phyloP scores from a whole-genome alignment of 1,140 invertebrate genomes.

The Caenorhabditis inopinata region DNA sequence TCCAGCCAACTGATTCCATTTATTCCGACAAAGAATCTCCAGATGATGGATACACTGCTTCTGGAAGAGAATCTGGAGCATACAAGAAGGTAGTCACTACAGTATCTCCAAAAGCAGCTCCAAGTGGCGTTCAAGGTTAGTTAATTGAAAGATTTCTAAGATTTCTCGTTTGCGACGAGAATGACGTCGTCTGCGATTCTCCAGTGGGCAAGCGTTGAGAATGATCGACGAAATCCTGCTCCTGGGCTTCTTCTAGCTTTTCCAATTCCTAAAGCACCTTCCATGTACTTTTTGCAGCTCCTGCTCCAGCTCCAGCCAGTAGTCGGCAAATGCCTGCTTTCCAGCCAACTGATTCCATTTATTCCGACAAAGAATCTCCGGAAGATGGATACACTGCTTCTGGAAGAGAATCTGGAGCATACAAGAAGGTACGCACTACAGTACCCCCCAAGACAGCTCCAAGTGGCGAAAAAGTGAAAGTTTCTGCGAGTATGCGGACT shows the following conservation, averaged over 20 bases:
- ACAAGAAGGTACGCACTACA: not conserved
- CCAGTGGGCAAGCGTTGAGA: too few species aligned
- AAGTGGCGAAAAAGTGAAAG: not conserved
- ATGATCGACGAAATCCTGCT: too few species aligned
- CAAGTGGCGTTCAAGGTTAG: too few species aligned
- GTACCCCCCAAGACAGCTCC: not conserved
- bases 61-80: not conserved
- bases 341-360: not conserved
- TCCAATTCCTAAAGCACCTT: not conserved
- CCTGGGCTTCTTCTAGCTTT: too few species aligned
- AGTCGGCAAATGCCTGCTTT: constrained; percentile 1
- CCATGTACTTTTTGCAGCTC: too few species aligned
- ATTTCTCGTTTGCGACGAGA: too few species aligned
- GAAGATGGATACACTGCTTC: not conserved
- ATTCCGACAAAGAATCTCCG: not conserved
- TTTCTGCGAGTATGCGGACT: not conserved
- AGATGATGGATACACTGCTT: not conserved
- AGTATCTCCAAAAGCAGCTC: too few species aligned
- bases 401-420: not conserved
- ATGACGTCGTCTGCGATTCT: too few species aligned
- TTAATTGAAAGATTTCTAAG: too few species aligned
- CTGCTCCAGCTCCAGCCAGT: not conserved
- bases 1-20: not conserved
- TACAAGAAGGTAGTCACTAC: too few species aligned
- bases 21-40: not conserved